Conservation (phyloP, 1,140 invertebrate species). For the Magallana gigas region DNA sequence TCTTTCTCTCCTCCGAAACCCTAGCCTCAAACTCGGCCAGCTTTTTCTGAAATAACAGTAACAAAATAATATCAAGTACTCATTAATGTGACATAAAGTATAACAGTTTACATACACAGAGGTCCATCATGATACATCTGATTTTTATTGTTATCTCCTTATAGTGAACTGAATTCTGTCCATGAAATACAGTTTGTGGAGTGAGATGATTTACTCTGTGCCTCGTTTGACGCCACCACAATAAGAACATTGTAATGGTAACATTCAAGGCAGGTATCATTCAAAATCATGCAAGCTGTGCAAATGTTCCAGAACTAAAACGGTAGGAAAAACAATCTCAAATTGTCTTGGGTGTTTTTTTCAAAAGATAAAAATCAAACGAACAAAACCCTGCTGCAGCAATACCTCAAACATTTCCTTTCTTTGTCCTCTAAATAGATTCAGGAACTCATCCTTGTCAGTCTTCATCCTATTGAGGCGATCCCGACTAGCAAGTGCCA, state of each 20-base stretch:
- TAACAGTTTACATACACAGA: too few species aligned
- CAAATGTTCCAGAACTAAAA: background rate
- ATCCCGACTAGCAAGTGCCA: slow-evolving; percentile 89
- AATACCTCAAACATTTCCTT: slow-evolving; percentile 85
- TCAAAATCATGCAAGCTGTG: background rate
- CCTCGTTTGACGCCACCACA: background rate
- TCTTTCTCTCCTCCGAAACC: slow-evolving; percentile 86
- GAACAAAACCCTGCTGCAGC: background rate
- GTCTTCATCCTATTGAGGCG: slow-evolving; percentile 89
- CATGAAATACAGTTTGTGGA: background rate
- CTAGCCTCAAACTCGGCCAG: slow-evolving; percentile 83
- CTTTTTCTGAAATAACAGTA: slow-evolving; percentile 68
- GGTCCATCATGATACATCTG: too few species aligned
- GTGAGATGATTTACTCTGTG: background rate
- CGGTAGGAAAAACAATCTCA: too few species aligned
- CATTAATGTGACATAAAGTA: too few species aligned
- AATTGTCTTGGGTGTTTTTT: too few species aligned
- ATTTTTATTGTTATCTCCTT: slow-evolving; percentile 12
- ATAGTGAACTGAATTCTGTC: background rate
- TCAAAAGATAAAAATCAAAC: too few species aligned
- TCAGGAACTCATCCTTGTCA: slow-evolving; percentile 90
- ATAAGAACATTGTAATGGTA: background rate
- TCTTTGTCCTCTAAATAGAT: slow-evolving; percentile 87
- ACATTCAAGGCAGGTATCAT: background rate
- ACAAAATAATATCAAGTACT: background rate